Evolutionary conservation across 2,797 vertebrate genomes (phyloP), one percentile per base, ranked within the genome.

Genomic region (Microctenopoma steveboyesi): DNA sequence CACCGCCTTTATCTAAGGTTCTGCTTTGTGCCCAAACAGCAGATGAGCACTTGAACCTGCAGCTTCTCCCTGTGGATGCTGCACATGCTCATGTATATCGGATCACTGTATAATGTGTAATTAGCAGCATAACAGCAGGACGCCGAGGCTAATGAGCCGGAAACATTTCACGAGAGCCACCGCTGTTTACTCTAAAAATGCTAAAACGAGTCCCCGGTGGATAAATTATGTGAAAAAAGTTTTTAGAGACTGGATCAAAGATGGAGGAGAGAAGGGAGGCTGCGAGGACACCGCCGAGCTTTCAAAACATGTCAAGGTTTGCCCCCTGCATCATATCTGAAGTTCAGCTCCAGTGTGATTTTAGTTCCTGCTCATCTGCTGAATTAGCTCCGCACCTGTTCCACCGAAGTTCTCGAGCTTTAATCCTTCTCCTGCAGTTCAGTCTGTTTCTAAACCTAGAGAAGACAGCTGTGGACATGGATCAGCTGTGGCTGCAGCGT

Each of bases 171-270:
- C 9, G 61, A 67, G 72, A 67, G 72, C 60, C 72, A 62, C 58
- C 11, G 25, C 52, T 85, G 87, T 88, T 86, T 83, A 79, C 84
- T 64, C 42, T 43, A 12, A 54, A 76, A 76, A 79, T 35, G 72
- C 74, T 49, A 72, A 76, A 84, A 78, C 69, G 43, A 86, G 49
- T 87, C 86, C 81, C 86, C 37, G 56, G 72, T 76, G 86, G 82
- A 79, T 87, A 81, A 88, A 88, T 87, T 77, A 89, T 71, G n/a
- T 63, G 63, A 75, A 79, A 78, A 39, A 78, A 7, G 35, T 76
- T 73, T 75, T 39, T 57, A 68, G 45, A 78, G 58, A 30, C 6
- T 1, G 48, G 74, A 88, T 85, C 64, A 85, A 85, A 90, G 84
- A 45, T 39, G 45, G 27, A 45, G 43, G 46, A 33, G 40, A 54